Conservation (phyloP, 2,888 invertebrate genomes). For the Hydrotaea diabolus region DNA sequence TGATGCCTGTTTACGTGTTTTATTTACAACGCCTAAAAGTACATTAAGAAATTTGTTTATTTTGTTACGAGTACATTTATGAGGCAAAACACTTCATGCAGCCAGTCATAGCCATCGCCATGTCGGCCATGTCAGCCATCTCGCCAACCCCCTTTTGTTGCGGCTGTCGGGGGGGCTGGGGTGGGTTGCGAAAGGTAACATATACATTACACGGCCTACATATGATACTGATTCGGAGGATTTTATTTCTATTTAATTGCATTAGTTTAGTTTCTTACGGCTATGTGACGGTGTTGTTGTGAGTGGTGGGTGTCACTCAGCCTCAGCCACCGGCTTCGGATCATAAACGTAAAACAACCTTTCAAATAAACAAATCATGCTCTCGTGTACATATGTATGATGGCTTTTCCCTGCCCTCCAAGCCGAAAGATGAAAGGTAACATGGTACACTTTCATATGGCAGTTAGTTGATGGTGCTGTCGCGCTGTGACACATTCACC, state of each 20-base stretch:
- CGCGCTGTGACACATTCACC: not conserved
- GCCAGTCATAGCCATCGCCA: too few species aligned
- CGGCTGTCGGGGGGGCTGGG: not conserved
- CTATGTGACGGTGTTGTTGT: not conserved
- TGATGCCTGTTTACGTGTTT: conserved; percentile 62
- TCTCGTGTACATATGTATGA: too few species aligned
- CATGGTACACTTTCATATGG: conserved; percentile 43
- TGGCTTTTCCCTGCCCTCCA: not conserved
- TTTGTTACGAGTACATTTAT: conserved; percentile 37
- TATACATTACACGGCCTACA: not conserved
- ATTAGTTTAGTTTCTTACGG: conserved; percentile 61
- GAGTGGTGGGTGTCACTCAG: conserved; percentile 25
- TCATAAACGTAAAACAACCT: conserved; percentile 39
- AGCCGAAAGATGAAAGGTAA: conserved; percentile 54
- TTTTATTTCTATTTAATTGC: conserved; percentile 65
- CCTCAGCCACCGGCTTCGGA: not conserved
- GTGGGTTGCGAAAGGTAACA: conserved; percentile 19
- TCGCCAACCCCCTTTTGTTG: conserved; percentile 29
- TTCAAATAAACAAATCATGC: conserved; percentile 26
- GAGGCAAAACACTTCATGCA: not conserved
- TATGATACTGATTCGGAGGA: conserved; percentile 21
- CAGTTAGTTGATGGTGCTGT: conserved; percentile 20
- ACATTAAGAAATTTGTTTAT: conserved; percentile 67
- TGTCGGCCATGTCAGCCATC: too few species aligned
- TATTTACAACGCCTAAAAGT: conserved; percentile 66